Conservation (phyloP, 2,113 vertebrate genomes). For the Numenius arquata region DNA sequence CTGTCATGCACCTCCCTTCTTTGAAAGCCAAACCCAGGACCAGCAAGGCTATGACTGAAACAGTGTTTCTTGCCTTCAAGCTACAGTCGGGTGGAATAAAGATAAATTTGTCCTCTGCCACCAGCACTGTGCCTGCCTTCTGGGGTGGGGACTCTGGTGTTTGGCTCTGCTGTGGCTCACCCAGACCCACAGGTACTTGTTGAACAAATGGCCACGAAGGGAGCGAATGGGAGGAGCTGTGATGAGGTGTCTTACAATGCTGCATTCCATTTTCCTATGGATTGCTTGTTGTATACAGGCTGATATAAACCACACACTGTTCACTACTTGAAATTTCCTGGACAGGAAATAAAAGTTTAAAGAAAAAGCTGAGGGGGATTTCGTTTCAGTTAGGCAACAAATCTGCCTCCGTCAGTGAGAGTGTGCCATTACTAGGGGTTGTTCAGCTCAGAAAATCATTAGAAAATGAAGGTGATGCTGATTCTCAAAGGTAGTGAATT, state of each 20-base stretch:
- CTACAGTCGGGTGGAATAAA: background rate
- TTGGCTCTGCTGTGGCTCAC: background rate
- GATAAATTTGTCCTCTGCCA: background rate
- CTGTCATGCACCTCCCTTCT: background rate
- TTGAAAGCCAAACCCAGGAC: background rate
- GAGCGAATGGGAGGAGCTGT: fast-evolving
- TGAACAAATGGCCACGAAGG: background rate
- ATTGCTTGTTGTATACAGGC: background rate
- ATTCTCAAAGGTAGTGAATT: background rate
- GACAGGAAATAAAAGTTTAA: background rate
- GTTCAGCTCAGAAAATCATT: background rate
- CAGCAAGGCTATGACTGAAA: background rate
- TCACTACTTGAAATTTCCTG: background rate
- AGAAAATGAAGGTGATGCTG: background rate
- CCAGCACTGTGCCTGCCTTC: background rate
- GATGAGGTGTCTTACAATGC: fast-evolving
- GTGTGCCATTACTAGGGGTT: background rate
- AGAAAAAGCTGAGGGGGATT: background rate
- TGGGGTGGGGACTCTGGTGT: background rate
- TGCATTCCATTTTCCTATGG: background rate
- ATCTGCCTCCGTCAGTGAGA: background rate
- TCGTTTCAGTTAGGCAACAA: background rate
- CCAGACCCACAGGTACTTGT: fast-evolving
- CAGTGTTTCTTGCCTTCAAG: background rate
- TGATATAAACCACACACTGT: background rate